These are phyloP conservation scores for Notechis scutatus DNA, from an alignment of 2,113 vertebrate genomes.

Conservation along the genomic window DNA sequence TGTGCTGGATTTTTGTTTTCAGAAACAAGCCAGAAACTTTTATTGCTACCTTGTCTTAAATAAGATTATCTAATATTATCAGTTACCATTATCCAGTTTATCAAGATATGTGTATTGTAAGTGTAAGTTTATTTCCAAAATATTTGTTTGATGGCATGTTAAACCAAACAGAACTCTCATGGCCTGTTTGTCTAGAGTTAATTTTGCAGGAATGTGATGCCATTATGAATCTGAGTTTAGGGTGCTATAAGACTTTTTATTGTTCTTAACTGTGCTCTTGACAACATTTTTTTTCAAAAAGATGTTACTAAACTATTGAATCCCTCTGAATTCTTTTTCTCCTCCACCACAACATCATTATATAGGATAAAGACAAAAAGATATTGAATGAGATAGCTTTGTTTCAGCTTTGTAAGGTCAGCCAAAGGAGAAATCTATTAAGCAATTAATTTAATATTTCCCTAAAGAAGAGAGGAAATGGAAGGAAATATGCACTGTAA, in stretches of 20 bases:
- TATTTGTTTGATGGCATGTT: background rate
- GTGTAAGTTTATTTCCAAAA: background rate
- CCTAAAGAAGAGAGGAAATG: slow-evolving; percentile 16
- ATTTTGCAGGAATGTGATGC: background rate
- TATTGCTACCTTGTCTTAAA: background rate
- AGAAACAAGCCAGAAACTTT: background rate
- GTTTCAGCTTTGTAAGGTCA: slow-evolving; percentile 5
- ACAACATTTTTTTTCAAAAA: slow-evolving; percentile 17
- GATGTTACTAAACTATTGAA: slow-evolving; percentile 34
- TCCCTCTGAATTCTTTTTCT: background rate
- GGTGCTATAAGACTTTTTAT: background rate
- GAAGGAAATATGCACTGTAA: slow-evolving; percentile 28
- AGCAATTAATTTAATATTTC: slow-evolving; percentile 17
- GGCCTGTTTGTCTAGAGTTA: background rate
- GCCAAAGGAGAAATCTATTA: slow-evolving; percentile 10
- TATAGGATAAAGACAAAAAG: slow-evolving; percentile 13
- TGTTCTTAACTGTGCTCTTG: background rate
- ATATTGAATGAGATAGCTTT: background rate
- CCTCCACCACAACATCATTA: background rate
- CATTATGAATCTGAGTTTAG: background rate
- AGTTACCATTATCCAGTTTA: background rate
- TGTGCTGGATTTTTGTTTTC: background rate
- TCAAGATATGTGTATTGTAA: background rate
- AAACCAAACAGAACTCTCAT: background rate
- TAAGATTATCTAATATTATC: background rate